Base-by-base conservation (phyloP, 2,113 vertebrate species). In the Leptosomus discolor region DNA sequence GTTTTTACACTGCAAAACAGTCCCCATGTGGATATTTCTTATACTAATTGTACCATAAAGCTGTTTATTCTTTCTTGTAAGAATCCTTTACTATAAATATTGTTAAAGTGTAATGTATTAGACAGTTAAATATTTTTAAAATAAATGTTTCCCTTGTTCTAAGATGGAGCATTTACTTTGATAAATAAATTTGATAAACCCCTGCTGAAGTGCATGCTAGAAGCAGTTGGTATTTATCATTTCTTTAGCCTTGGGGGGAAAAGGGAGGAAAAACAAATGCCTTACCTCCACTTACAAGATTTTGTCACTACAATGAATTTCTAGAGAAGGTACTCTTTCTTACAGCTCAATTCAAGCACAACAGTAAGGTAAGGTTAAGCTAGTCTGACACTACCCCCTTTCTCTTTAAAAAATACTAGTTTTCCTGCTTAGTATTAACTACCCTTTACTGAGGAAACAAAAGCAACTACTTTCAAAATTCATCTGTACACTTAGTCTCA, bases 1-100 rank as follows among this genome's bases (percentile, higher is more conserved):
- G 98, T 99, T 99, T 99, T 98, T 98, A 99, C 98, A 98, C 98
- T 98, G 98, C 98, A 98, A 98, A 98, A 97, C 98, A 95, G 98
- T 98, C 98, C 98, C 98, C 98, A 98, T 99, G 98, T 99, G 98
- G 98, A 99, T 99, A 99, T 98, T 98, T 98, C 98, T 98, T 98
- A 99, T 97, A 98, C 98, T 98, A 98, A 99, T 98, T 99, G 99
- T 99, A 99, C 99, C 98, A 98, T 98, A 99, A 98, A 99, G 98
- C 98, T 96, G 99, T 99, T 99, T 99, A 99, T 99, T 99, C 98
- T 99, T 99, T 98, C 98, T 99, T 99, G 99, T 99, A 99, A 99
- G 99, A 99, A 99, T 99, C 98, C 99, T 99, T 99, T 99, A 99
- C 99, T 99, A 99, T 99, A 99, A 99, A 99, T 99, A 99, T 99